phyloP scores from a whole-genome alignment of 2,797 vertebrate genomes.

The Agapornis canus region DNA sequence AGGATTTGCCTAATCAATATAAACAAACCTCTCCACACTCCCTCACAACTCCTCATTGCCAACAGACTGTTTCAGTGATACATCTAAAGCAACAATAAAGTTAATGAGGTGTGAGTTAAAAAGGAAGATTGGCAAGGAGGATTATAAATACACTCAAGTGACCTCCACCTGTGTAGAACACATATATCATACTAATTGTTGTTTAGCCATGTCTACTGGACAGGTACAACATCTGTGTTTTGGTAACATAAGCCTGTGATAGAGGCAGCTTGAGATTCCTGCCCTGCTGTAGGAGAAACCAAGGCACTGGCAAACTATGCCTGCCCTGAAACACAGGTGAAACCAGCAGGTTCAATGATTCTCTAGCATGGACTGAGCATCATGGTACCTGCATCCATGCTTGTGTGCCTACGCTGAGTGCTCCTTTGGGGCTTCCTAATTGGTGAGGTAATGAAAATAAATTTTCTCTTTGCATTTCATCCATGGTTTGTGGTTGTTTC shows the following conservation, averaged over 20 bases:
- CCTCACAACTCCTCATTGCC: neutral
- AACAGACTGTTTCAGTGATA: neutral
- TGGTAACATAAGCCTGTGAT: neutral
- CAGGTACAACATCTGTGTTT: neutral
- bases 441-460: neutral
- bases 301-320: neutral
- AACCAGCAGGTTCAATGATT: neutral
- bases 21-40: neutral
- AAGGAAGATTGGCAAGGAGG: neutral
- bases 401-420: neutral
- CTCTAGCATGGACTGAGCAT: neutral
- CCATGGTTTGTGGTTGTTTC: neutral
- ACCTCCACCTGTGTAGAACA: neutral
- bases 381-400: neutral
- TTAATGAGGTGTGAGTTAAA: neutral
- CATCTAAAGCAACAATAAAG: neutral
- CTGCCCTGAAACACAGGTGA: neutral
- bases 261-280: neutral
- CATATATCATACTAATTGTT: neutral
- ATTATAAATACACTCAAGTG: neutral
- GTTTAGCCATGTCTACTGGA: neutral
- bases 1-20: neutral
- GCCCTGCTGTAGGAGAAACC: neutral
- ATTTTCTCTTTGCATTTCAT: neutral
- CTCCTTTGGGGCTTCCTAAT: neutral